Evolutionary conservation across 2,113 vertebrate species (phyloP), one percentile per base, ranked within the genome.

Genomic region (Saccopteryx bilineata): DNA sequence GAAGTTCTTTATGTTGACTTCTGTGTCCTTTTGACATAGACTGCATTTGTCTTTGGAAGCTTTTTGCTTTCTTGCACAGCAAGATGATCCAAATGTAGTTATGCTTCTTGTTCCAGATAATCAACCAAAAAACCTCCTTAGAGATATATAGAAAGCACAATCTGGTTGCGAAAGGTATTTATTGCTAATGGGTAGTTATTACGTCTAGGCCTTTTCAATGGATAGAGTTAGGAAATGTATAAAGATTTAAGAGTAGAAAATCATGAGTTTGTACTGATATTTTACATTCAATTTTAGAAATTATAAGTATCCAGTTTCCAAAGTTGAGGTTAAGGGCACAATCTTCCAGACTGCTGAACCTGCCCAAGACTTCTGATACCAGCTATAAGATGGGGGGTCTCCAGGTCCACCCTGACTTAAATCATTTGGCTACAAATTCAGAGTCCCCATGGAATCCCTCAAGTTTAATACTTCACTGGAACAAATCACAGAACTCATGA

Each of bases 251-350:
- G 50, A 65, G 9, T 80, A 52, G 84, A 84, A 69, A 83, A 54
- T 17, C 28, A 87, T 90, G 23, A 80, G 13, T 61, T 81, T 10
- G 6, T 69, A 48, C 15, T 80, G 31, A 65, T 48, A 54, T 87
- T 78, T 93, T 87, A 5, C 54, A 23, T 72, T 94, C 19, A 60
- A 66, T 52, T 74, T 72, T 74, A 89, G 68, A 92, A 80, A 92
- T 80, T 61, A 24, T 4, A 54, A 50, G 24, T 54, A 33, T 31
- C 7, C 14, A 28, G 19, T 79, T 72, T 63, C 7, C 19, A 65
- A 71, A 26, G 69, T 18, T 26, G 12, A 39, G 48, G 21, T 68
- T 91, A 90, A 52, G 56, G 26, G 19, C 28, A 50, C 46, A n/a
- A 50, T 52, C n/a, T 23, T 56, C 68, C 68, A 33, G 72, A 58